A percentile compares a stretch with the other conserved stretches of the same genome.
These are phyloP conservation scores for Anniella stebbinsi DNA, from an alignment of 2,797 vertebrate genomes.

Conservation along the genomic window DNA sequence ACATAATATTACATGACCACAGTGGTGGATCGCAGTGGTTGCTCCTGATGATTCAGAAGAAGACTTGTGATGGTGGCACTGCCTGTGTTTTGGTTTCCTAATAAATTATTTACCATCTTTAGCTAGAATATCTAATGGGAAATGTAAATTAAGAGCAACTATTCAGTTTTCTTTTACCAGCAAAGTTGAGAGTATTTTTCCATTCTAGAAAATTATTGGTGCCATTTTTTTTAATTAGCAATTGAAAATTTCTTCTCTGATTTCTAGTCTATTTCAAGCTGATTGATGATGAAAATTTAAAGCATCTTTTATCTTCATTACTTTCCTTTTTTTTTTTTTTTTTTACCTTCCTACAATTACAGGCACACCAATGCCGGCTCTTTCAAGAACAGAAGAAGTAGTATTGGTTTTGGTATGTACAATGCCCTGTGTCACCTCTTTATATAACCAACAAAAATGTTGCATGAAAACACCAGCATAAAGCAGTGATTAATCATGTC, in stretches of 20 bases:
- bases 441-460: conserved; percentile 37
- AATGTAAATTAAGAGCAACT: background rate
- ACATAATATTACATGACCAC: background rate
- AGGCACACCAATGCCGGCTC: conserved; percentile 40
- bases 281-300: conserved; percentile 23
- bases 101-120: too few species aligned
- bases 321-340: conserved; percentile 37
- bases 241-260: conserved; percentile 21
- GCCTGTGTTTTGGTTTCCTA: background rate
- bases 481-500: conserved; percentile 53
- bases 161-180: background rate
- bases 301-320: conserved; percentile 24
- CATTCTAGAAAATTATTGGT: background rate
- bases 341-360: conserved; percentile 30
- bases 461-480: conserved; percentile 48
- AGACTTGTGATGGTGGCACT: background rate
- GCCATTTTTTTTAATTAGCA: conserved; percentile 12
- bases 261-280: conserved; percentile 36
- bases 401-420: conserved; percentile 43
- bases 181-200: background rate
- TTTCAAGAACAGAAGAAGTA: conserved; percentile 46
- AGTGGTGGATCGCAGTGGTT: background rate
- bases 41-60: background rate
- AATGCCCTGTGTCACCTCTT: conserved; percentile 41
- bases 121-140: background rate